Base-by-base conservation (phyloP, 1,140 invertebrate species). In the Drosophila eugracilis region DNA sequence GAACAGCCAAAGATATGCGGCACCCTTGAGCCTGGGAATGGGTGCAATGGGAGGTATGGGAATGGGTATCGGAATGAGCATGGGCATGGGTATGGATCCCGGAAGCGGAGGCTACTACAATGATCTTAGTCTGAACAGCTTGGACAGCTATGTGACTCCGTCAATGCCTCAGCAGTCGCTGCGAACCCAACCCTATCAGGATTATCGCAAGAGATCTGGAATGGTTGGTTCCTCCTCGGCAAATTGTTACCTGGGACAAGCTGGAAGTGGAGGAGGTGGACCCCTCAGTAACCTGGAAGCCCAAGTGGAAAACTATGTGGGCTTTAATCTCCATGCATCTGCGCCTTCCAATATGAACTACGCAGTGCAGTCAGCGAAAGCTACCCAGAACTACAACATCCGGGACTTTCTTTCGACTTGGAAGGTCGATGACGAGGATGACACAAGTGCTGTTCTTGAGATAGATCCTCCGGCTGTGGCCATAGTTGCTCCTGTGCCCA, bases 401-500 rank as follows among this genome's bases (percentile, higher is more conserved):
- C 78, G 91, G 0, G 91, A 92, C 53, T 92, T 91, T 39, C 60
- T 92, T 2, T 49, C 91, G 36, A 91, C 83, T 19, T 92, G 91
- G 91, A 92, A 92, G 54, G 91, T 91, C 22, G 91, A 90, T 21
- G 91, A 92, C 47, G 91, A 92, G 47, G 91, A 90, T 32, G 55
- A 53, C 19, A 52, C 57, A 1, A 17, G 39, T 5, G 39, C 44
- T 21, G 69, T 36, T 0, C 4, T 55, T 0, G 48, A 67, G 22
- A 7, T 63, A 7, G 67, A 75, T 19, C 6, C 45, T 3, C 10
- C 71, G 21, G 42, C 71, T 0, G 59, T 86, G n/a, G 77, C 80
- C 1, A 55, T 86, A 14, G 80, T 78, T 24, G 67, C 75, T 3
- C 75, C 75, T 1, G 67, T 86, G 1, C 24, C 71, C 2, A 70